These are phyloP conservation scores for Leptinotarsa undecemlineata DNA, from an alignment of 1,140 invertebrate genomes.

Conservation along the genomic window DNA sequence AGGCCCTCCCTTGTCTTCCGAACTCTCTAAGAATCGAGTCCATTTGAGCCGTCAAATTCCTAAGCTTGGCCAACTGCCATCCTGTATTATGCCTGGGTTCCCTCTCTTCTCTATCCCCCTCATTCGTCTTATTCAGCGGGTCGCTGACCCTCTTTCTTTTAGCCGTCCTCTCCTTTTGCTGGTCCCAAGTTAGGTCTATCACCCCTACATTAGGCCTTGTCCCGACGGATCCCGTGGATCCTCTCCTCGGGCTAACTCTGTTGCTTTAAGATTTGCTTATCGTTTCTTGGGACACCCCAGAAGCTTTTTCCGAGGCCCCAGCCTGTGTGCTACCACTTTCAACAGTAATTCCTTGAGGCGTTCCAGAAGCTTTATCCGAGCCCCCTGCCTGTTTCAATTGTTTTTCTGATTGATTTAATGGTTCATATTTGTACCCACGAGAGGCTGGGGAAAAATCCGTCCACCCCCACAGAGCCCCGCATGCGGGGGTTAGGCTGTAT, in stretches of 20 bases:
- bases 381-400: too few species aligned
- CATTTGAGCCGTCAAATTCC: not conserved
- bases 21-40: not conserved
- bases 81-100: not conserved
- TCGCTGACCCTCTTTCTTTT: not conserved
- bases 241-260: not conserved
- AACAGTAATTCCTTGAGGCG: too few species aligned
- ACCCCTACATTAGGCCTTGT: not conserved
- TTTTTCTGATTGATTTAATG: not conserved
- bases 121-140: too few species aligned
- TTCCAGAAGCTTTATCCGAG: too few species aligned
- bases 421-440: constrained; percentile 4
- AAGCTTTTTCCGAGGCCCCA: not conserved
- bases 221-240: not conserved
- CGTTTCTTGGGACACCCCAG: not conserved
- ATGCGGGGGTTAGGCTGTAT: not conserved
- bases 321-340: not conserved
- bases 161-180: not conserved
- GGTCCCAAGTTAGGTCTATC: not conserved
- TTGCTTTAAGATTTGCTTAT: not conserved
- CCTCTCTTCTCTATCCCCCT: not conserved
- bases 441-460: not conserved
- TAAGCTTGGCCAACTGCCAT: not conserved
- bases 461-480: not conserved
- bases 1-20: not conserved